These are phyloP conservation scores for Malthinus flaveolus DNA, from an alignment of 2,888 invertebrate species.

Conservation along the genomic window DNA sequence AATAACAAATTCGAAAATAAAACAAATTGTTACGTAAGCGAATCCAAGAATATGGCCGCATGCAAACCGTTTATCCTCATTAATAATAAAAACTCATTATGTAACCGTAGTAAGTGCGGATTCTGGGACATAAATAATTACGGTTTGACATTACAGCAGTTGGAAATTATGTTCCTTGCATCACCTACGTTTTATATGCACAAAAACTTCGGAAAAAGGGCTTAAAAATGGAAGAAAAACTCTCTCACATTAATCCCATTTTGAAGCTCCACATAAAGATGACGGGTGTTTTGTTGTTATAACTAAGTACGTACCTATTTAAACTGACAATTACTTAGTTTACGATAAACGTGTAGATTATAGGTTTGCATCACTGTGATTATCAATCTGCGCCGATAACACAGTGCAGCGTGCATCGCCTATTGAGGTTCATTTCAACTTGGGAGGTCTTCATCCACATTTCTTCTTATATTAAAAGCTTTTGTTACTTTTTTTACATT, in stretches of 20 bases:
- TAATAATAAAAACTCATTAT: constrained; percentile 36
- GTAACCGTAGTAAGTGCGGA: constrained; percentile 31
- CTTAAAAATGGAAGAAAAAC: too few relatives aligned
- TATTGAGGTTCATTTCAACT: constrained; percentile 39
- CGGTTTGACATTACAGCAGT: constrained; percentile 26
- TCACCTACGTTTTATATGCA: constrained; percentile 2
- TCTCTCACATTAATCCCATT: too few relatives aligned
- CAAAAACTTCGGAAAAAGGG: neutral
- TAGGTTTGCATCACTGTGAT: constrained; percentile 26
- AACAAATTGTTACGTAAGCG: neutral
- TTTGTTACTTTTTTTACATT: constrained; percentile 43
- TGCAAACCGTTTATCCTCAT: constrained; percentile 27
- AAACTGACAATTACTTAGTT: constrained; percentile 18
- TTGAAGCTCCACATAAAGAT: too few relatives aligned
- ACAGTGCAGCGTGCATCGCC: constrained; percentile 19
- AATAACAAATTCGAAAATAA: too few relatives aligned
- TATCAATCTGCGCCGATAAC: constrained; percentile 33
- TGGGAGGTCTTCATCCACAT: constrained; percentile 51
- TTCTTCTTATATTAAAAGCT: constrained; percentile 43
- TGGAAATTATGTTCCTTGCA: constrained; percentile 15
- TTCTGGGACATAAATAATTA: constrained; percentile 30
- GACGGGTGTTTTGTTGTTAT: constrained; percentile 3
- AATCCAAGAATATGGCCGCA: neutral
- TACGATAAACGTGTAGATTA: constrained; percentile 23
- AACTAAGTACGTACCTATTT: constrained; percentile 6